phyloP scores from a whole-genome alignment of 2,797 vertebrate genomes.

The Zenarchopterus dispar region DNA sequence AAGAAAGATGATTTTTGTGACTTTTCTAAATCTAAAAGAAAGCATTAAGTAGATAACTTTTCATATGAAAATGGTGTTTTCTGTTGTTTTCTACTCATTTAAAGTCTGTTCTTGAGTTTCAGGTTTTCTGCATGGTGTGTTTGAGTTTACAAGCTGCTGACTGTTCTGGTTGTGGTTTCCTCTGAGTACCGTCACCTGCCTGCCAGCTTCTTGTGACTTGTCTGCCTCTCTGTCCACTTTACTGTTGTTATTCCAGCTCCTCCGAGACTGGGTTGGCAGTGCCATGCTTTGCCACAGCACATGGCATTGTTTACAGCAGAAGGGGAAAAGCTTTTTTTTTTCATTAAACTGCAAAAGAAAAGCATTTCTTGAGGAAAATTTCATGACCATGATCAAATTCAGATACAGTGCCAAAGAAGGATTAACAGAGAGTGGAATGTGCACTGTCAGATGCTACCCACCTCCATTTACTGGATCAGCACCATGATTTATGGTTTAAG shows the following conservation, averaged over 20 bases:
- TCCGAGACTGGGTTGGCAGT: neutral
- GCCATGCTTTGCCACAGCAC: slow-evolving; percentile 36
- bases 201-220: neutral
- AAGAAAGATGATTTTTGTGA: too few relatives aligned
- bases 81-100: too few relatives aligned
- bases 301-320: slow-evolving; percentile 51
- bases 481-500: slow-evolving; percentile 74
- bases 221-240: slow-evolving; percentile 6
- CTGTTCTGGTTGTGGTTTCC: neutral
- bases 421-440: slow-evolving; percentile 72
- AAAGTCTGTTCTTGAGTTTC: neutral
- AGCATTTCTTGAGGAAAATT: slow-evolving; percentile 16
- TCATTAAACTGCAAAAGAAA: slow-evolving; percentile 14
- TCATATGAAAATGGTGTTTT: too few relatives aligned
- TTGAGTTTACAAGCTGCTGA: neutral
- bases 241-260: too few relatives aligned
- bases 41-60: too few relatives aligned
- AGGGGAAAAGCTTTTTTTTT: slow-evolving; percentile 5
- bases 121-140: slow-evolving; percentile 2
- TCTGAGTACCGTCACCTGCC: neutral
- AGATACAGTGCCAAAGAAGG: slow-evolving; percentile 42
- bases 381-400: slow-evolving; percentile 59
- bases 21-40: too few relatives aligned
- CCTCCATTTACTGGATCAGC: slow-evolving; percentile 73
- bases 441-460: slow-evolving; percentile 62